Conservation (phyloP, 2,113 vertebrate species). For the Australoheros scitulus region DNA sequence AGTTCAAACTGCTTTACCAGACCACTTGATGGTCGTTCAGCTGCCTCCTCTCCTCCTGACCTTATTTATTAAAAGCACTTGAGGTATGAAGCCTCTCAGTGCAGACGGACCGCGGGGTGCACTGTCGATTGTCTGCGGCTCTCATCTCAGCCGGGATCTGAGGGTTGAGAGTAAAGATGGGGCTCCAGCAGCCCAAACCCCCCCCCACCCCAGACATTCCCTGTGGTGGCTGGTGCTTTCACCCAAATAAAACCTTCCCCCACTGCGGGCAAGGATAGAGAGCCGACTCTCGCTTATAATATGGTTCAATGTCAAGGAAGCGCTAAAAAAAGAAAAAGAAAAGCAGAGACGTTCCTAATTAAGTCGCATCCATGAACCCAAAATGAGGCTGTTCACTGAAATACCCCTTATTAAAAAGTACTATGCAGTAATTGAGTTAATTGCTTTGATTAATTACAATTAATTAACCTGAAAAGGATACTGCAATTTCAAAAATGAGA, state of each 20-base stretch:
- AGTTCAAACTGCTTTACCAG: conserved; percentile 28
- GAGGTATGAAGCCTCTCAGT: conserved; percentile 19
- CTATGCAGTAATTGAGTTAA: conserved; percentile 3
- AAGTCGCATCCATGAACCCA: not conserved
- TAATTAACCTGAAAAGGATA: not conserved
- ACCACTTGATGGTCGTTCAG: conserved; percentile 35
- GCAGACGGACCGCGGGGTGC: conserved; percentile 37
- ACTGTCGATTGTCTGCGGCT: conserved; percentile 29
- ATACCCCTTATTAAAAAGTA: not conserved
- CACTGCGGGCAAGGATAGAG: not conserved
- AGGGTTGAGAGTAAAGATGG: conserved; percentile 29
- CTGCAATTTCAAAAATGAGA: not conserved
- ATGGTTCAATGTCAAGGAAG: not conserved
- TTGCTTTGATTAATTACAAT: conserved; percentile 8
- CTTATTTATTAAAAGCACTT: conserved; percentile 49
- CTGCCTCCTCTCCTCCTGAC: conserved; percentile 7
- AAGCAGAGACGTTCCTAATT: not conserved
- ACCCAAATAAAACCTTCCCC: conserved; percentile 28
- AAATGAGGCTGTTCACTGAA: not conserved
- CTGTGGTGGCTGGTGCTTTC: conserved; percentile 2
- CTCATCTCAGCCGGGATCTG: conserved; percentile 47
- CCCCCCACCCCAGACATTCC: not conserved
- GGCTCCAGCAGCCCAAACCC: not conserved
- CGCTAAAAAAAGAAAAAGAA: not conserved
- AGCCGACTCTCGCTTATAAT: conserved; percentile 18